Percentiles rank a stretch among this genome's conserved stretches.
These are phyloP conservation scores for Psammodynastes pulverulentus DNA, from an alignment of 2,113 vertebrate genomes.

Conservation along the genomic window DNA sequence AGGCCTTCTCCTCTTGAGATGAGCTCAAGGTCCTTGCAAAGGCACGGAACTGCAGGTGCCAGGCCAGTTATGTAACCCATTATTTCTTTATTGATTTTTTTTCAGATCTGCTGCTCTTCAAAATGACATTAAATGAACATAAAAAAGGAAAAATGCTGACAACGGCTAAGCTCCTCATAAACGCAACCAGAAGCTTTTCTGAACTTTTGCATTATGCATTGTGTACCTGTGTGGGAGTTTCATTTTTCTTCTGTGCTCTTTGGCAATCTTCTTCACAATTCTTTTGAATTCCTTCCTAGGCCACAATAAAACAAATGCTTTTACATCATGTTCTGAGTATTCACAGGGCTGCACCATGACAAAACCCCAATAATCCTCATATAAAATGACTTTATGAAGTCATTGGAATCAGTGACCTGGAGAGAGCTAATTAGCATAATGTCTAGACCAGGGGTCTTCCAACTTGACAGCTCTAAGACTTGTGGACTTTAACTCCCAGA, in stretches of 20 bases:
- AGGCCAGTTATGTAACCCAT: background rate
- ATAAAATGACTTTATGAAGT: too few species aligned
- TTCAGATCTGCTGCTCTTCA: slow-evolving; percentile 38
- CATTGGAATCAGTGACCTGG: background rate
- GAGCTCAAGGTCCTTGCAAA: slow-evolving; percentile 3
- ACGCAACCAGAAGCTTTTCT: slow-evolving; percentile 37
- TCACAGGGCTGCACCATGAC: background rate
- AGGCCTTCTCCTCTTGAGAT: background rate
- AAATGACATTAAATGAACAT: slow-evolving; percentile 24
- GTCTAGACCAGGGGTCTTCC: too few species aligned
- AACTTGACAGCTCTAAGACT: too few species aligned
- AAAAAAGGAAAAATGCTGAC: slow-evolving; percentile 46
- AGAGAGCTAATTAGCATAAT: background rate
- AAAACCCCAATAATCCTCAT: background rate
- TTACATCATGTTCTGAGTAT: background rate
- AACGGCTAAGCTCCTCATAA: slow-evolving; percentile 39
- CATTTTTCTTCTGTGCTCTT: background rate
- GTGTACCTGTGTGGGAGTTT: background rate
- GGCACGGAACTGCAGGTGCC: background rate
- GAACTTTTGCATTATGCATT: slow-evolving; percentile 24
- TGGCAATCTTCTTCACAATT: background rate
- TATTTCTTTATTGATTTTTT: slow-evolving; percentile 36
- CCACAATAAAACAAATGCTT: background rate
- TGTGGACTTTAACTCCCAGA: too few species aligned
- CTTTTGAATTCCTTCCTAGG: background rate